Evolutionary conservation across 2,888 invertebrate species (phyloP), one percentile per base, ranked within the genome.

Genomic region (Branchellion lobata): DNA sequence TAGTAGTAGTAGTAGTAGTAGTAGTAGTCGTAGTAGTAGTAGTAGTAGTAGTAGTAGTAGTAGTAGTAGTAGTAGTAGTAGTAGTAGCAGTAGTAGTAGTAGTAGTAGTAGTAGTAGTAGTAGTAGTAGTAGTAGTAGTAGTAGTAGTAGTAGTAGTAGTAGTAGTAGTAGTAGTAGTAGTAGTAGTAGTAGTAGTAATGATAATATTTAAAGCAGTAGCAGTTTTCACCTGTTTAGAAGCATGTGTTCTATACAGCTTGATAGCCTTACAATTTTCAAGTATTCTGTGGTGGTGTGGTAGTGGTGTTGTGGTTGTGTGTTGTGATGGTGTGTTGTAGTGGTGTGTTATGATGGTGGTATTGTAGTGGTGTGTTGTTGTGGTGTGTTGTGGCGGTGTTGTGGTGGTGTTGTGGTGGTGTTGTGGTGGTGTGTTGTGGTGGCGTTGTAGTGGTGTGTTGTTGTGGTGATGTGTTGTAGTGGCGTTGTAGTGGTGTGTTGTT

Each of bases 231-330:
- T 68, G 69, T 29, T 78, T 78, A 27, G 78, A n/a, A 47, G 47
- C 18, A n/a, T 77, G 77, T 21, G 65, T n/a, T 61, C 77, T 61
- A 34, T 77, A 57, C 11, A n/a, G 21, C 57, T 24, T 77, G 29
- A 77, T 21, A 34, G n/a, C 57, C 29, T 77, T 77, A 24, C 61
- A 61, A 3, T 14, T 53, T 33, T 77, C 77, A 18, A n/a, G 3
- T n/a, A 57, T n/a, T 57, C 61, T 57, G 61, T 57, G 61, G 21
- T 57, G 61, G n/a, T n/a, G n/a, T n/a, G n/a, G n/a, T n/a, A n/a
- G n/a, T n/a, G n/a, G n/a, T n/a, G n/a, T n/a, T n/a, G n/a, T n/a
- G n/a, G n/a, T n/a, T n/a, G n/a, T n/a, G n/a, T n/a, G n/a, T n/a
- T n/a, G n/a, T n/a, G n/a, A n/a, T n/a, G n/a, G n/a, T n/a, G n/a